Evolutionary conservation across 1,140 invertebrate genomes (phyloP).

Genomic region (Pomacea maculata): DNA sequence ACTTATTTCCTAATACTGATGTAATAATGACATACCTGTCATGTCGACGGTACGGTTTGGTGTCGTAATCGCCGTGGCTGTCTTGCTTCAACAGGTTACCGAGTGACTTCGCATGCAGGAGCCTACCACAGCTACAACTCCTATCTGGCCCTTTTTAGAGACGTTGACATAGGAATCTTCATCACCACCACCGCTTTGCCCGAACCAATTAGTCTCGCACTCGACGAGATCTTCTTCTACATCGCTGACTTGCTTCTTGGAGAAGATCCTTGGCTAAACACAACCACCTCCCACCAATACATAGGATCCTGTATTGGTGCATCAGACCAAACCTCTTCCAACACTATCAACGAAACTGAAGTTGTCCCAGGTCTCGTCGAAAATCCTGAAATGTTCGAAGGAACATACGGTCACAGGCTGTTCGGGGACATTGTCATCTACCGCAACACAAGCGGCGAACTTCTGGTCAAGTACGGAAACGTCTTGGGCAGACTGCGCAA

Average conservation of each 20-base stretch:
- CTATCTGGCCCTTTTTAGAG: no score
- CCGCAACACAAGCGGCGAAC: not conserved
- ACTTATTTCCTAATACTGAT: no score
- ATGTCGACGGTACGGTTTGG: no score
- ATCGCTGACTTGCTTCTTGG: slow-evolving; percentile 31
- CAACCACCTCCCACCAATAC: slow-evolving; percentile 27
- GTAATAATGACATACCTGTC: no score
- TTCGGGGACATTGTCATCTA: slow-evolving; percentile 4
- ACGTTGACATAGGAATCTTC: no score
- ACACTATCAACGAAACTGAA: not conserved
- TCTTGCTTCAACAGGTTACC: no score
- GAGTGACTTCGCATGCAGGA: no score
- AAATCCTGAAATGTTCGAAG: not conserved
- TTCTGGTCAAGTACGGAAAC: not conserved
- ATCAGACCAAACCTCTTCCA: not conserved
- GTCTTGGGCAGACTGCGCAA: not conserved
- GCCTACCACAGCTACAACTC: no score
- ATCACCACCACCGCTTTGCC: no score
- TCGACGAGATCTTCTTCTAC: not conserved
- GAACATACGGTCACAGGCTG: not conserved
- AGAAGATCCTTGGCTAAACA: slow-evolving; percentile 36
- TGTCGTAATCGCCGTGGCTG: no score
- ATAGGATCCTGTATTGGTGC: slow-evolving; percentile 24
- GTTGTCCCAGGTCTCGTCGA: not conserved
- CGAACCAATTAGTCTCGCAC: no score